Evolutionary conservation across 2,888 invertebrate species (phyloP), one percentile per base, ranked within the genome.

Genomic region (Epinotia bilunana): DNA sequence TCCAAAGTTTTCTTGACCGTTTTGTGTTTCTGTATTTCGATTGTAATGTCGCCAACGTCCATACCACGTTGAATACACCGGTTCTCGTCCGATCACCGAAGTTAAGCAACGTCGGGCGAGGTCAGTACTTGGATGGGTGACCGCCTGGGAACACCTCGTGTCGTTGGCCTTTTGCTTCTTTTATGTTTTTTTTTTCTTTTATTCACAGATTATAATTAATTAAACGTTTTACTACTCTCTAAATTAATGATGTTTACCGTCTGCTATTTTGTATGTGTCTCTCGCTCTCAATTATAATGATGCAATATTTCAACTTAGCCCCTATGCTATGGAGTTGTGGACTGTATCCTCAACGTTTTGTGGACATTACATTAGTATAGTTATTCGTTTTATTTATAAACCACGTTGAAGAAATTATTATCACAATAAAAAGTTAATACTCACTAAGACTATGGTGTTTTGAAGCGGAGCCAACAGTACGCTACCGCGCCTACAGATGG

Each of bases 141-240:
- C 86, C 88, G 86, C 87, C 85, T 87, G 87, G 87, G 86, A 87
- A 87, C 86, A 87, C 86, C 86, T 82, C 85, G 87, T 87, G 84
- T 81, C 80, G 87, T 87, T 86, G 87, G 86, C 85, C 82, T 83
- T 86, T 72, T 72, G 18, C 46, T 53, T 49, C 49, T 33, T 33
- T 33, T 33, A 9, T 1, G 12, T 0, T 11, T 43, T 43, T 46
- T 9, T 39, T 39, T 39, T 39, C 9, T 39, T 33, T 33, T 33
- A 33, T 39, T 39, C 9, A 9, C 39, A 39, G 2, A 39, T 39
- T 39, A 39, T 39, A 7, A 39, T 39, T 9, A 9, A 39, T 39
- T 9, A 39, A 39, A 39, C 2, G 9, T 39, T 39, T 39, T 39
- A 39, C 39, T 9, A 39, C 33, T 33, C 33, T 1, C 9, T 9